Evolutionary conservation across 2,113 vertebrate genomes (phyloP), one percentile per base, ranked within the genome.

Genomic region (Emydura subglobosa): DNA sequence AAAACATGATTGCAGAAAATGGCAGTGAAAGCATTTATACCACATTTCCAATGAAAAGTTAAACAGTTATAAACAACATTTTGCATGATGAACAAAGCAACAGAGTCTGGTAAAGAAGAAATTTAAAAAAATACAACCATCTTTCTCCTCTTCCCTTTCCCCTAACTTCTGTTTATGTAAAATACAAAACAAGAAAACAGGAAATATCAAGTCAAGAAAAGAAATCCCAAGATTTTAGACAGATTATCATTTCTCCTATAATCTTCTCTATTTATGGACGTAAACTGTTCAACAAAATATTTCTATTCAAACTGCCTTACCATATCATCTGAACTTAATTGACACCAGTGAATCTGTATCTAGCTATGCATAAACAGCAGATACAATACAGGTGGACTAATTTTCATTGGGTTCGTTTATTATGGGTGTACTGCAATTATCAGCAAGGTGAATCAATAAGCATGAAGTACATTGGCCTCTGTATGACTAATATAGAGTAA

Each of bases 381-480:
- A 97, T 89, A 97, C 94, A 95, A 49, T 76, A 87, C 6, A 87
- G 86, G 94, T 97, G 96, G 96, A 97, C 98, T 96, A 87, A 85
- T 97, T 97, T 97, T 97, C 92, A 96, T 92, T 87, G 97, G 94
- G 94, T 97, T 98, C 96, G 94, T 98, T 97, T 98, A 97, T 97
- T 97, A 98, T 96, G 96, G 97, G 93, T 94, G 97, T 83, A 93
- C 95, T 97, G 95, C 90, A 93, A 74, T 95, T 98, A 98, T 97
- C 98, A 98, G 92, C 97, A 97, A 98, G 97, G 97, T 98, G 98
- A 98, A 97, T 98, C 97, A 97, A 57, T 88, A 95, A 97, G 97
- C 97, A 97, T 97, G 97, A 98, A 98, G 97, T 98, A 96, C 97
- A 93, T 85, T 80, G 94, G 91, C 96, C 31, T 89, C 14, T 90